A percentile compares a stretch with the other conserved stretches of the same genome.
Conservation (phyloP, 2,888 invertebrate genomes). For the Bembecia ichneumoniformis region DNA sequence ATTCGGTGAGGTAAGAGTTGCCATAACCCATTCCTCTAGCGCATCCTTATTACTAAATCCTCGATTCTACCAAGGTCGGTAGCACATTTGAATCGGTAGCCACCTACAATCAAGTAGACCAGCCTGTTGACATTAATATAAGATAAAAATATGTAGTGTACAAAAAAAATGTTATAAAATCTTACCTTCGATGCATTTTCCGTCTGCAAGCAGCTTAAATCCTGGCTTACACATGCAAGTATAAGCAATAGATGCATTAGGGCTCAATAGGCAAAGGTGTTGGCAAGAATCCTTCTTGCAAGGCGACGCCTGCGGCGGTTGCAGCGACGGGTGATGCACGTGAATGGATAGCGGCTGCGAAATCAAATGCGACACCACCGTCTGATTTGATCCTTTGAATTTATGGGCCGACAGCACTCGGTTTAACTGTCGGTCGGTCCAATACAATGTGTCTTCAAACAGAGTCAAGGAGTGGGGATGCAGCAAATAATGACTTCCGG, state of each 20-base stretch:
- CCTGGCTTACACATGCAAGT: conserved; percentile 95
- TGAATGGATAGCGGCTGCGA: conserved; percentile 96
- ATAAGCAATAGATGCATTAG: conserved; percentile 77
- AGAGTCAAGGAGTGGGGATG: conserved; percentile 96
- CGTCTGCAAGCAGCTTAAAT: conserved; percentile 77
- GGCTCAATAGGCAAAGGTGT: conserved; percentile 93
- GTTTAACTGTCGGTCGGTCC: conserved; percentile 96
- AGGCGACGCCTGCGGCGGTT: conserved; percentile 84
- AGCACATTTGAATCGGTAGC: too few relatives aligned
- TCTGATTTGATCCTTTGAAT: conserved; percentile 91
- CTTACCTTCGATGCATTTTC: conserved; percentile 78
- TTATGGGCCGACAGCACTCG: conserved; percentile 92
- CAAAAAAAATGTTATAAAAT: neutral
- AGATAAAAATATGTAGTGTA: conserved; percentile 7
- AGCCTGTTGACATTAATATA: neutral
- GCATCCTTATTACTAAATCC: too few relatives aligned
- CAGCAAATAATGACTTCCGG: conserved; percentile 90
- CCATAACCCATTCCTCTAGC: too few relatives aligned
- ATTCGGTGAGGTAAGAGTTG: too few relatives aligned
- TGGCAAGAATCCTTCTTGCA: conserved; percentile 80
- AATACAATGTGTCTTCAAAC: conserved; percentile 96
- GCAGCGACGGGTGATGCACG: conserved; percentile 94
- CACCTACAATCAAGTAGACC: too few relatives aligned
- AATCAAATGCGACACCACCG: conserved; percentile 93
- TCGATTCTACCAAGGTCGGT: too few relatives aligned